Conservation (phyloP, 1,140 invertebrate species). For the Heterodera schachtii region DNA sequence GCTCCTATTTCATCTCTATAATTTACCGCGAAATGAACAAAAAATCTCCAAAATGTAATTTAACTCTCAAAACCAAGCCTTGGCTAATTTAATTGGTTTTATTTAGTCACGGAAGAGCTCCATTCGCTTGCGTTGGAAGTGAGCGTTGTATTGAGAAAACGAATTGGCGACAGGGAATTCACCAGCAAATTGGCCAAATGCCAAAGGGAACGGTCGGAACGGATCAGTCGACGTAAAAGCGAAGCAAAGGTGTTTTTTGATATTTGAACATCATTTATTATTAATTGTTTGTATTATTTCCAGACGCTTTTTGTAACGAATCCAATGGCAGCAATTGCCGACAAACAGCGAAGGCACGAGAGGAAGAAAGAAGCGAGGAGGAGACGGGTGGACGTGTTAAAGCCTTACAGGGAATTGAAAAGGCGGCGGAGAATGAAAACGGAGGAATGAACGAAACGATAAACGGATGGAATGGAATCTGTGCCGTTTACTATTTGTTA, state of each 20-base stretch:
- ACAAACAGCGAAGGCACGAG: constrained; percentile 37
- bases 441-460: too few species aligned
- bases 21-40: constrained; percentile 44
- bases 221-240: constrained; percentile 19
- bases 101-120: constrained; percentile 38
- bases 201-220: constrained; percentile 23
- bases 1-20: constrained; percentile 30
- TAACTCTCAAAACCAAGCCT: too few species aligned
- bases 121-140: constrained; percentile 37
- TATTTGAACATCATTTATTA: neutral
- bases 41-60: constrained; percentile 41
- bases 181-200: constrained; percentile 25
- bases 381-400: constrained; percentile 36
- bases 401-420: constrained; percentile 37
- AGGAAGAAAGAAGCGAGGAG: constrained; percentile 30
- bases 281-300: too few species aligned
- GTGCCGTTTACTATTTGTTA: too few species aligned
- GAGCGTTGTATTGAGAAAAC: constrained; percentile 24
- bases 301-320: constrained; percentile 28
- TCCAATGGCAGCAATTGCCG: constrained; percentile 20
- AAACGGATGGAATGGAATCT: neutral
- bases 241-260: constrained; percentile 29
- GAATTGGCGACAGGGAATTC: constrained; percentile 37
- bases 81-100: too few species aligned
- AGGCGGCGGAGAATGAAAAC: constrained; percentile 7